Base-by-base conservation (phyloP, 2,888 invertebrate species). In the Cepaea hortensis region DNA sequence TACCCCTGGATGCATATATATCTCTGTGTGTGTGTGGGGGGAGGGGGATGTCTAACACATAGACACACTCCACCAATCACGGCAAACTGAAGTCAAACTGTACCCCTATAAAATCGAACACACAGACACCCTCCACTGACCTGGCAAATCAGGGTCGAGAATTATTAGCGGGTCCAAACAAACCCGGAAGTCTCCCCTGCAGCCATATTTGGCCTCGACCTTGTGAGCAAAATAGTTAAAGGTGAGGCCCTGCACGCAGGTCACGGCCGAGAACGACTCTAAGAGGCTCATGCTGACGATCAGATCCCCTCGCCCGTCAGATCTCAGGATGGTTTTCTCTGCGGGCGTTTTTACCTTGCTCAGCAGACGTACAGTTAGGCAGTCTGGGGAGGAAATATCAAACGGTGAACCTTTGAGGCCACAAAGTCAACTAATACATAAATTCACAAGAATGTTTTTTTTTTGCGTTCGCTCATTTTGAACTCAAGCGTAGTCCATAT, bases 141-240 rank as follows among this genome's bases (percentile, higher is more conserved):
- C 77, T 79, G 55, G 61, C 23, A 23, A 13, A 15, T 55, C 61
- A 23, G 55, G 3, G 3, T 79, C 77, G 23, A 79, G 13, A 61
- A 79, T 79, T 11, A 79, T 61, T 2, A 79, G 77, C 9, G 77
- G 77, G 23, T 79, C 77, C 13, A 79, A 7, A 23, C 77, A 79
- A 23, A 79, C 61, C 20, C 61, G 55, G 13, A 79, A 79, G 13
- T 79, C 77, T 15, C 77, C 77, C 61, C 61, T 79, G 15, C 77
- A 79, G 55, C 77, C 77, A 61, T 18, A 79, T 79, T 61, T 79
- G 61, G 77, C 23, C 13, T 79, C 55, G 3, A 79, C 77, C 61
- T 61, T 79, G 61, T 79, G 77, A 23, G 13, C 77, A 13, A 61
- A 61, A 61, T n/a, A 79, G 61, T 15, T 23, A 13, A n/a, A 79